phyloP scores from a whole-genome alignment of 2,113 vertebrate genomes.

The Bufo gargarizans region DNA sequence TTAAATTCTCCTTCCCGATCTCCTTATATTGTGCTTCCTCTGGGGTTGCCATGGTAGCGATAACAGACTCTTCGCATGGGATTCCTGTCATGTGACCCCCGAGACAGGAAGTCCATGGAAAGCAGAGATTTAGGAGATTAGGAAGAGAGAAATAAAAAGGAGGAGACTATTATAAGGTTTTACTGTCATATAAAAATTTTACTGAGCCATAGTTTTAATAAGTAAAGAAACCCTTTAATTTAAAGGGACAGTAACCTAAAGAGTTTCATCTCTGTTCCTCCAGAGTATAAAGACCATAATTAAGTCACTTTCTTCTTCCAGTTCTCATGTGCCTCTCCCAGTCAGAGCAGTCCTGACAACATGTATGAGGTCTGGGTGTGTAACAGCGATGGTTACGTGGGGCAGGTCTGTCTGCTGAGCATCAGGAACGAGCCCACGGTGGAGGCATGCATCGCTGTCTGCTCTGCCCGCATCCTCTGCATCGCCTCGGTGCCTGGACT shows the following conservation, averaged over 20 bases:
- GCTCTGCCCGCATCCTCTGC: constrained; percentile 95
- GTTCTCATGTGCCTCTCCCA: constrained; percentile 98
- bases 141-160: too few species aligned
- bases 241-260: too few species aligned
- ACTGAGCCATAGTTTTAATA: too few species aligned
- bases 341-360: constrained; percentile 86
- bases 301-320: constrained; percentile 62
- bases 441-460: constrained; percentile 96
- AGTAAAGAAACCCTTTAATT: too few species aligned
- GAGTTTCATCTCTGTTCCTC: too few species aligned
- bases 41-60: neutral
- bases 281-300: too few species aligned
- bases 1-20: neutral
- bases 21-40: neutral
- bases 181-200: too few species aligned
- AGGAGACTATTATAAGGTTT: too few species aligned
- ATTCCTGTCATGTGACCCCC: neutral
- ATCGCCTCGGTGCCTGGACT: constrained; percentile 94
- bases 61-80: neutral
- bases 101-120: neutral
- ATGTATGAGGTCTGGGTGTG: constrained; percentile 96
- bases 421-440: constrained; percentile 92
- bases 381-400: constrained; percentile 96
- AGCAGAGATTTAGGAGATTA: neutral
- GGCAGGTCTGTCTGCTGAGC: constrained; percentile 95